phyloP scores from a whole-genome alignment of 2,113 vertebrate genomes.

The Nyctereutes procyonoides region DNA sequence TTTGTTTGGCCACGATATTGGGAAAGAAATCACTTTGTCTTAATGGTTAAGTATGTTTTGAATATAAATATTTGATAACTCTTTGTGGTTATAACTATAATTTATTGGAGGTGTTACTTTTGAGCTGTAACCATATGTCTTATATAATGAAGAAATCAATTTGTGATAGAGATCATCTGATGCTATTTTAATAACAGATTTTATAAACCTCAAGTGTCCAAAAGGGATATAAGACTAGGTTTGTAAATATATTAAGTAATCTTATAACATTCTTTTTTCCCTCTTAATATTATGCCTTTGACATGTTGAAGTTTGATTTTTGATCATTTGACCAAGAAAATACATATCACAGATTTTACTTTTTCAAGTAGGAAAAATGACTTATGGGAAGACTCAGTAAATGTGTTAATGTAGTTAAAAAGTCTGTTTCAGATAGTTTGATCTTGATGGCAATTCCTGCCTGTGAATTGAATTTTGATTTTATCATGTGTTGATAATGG shows the following conservation, averaged over 20 bases:
- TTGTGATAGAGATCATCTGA: not conserved
- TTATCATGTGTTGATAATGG: not conserved
- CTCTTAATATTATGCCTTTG: not conserved
- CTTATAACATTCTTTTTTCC: not conserved
- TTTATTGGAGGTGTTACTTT: not conserved
- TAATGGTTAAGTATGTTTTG: constrained; percentile 42
- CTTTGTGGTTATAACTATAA: not conserved
- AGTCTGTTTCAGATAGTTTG: constrained; percentile 21
- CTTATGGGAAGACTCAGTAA: not conserved
- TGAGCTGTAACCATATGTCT: not conserved
- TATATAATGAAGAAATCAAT: not conserved
- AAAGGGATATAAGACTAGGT: not conserved
- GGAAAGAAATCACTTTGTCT: constrained; percentile 20
- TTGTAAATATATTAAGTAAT: not conserved
- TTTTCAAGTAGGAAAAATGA: constrained; percentile 38
- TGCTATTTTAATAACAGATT: not conserved
- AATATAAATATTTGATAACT: constrained; percentile 7
- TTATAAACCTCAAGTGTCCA: not conserved
- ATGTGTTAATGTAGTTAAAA: not conserved
- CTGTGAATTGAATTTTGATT: constrained; percentile 54
- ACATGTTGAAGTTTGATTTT: not conserved
- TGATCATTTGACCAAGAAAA: constrained; percentile 47
- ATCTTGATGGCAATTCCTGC: constrained; percentile 10
- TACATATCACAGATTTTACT: not conserved
- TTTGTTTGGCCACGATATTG: not conserved